Percentiles rank a stretch among this genome's conserved stretches.
These are phyloP conservation scores for Alexandromys fortis DNA, from an alignment of 2,113 vertebrate genomes.

Conservation along the genomic window DNA sequence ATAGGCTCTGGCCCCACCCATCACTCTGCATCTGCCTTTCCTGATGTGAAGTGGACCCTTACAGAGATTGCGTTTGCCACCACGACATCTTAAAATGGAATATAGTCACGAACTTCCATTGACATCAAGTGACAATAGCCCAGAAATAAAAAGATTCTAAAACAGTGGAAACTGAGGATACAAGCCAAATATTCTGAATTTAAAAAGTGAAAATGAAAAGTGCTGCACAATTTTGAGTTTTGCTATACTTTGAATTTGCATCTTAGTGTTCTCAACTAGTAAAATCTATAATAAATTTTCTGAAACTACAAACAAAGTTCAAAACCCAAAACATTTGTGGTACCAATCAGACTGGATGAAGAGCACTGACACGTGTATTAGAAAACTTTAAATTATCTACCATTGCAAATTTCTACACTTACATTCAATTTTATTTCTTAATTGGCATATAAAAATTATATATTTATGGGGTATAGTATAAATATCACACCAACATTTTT, in stretches of 20 bases:
- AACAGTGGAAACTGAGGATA: background rate
- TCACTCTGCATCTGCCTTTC: background rate
- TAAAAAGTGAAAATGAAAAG: background rate
- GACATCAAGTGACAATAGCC: background rate
- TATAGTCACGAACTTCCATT: background rate
- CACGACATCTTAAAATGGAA: background rate
- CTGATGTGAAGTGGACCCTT: background rate
- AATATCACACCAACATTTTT: background rate
- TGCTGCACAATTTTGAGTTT: background rate
- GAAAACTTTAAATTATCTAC: constrained; percentile 21
- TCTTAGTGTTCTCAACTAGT: background rate
- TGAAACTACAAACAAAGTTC: background rate
- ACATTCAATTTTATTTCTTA: background rate
- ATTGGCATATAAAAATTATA: background rate
- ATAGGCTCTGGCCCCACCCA: background rate
- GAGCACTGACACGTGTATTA: background rate
- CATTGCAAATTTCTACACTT: constrained; percentile 34
- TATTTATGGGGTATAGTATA: background rate
- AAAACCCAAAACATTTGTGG: background rate
- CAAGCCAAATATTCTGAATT: background rate
- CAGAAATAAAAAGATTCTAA: background rate
- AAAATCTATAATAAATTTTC: background rate
- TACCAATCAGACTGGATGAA: background rate
- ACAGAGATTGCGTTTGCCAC: background rate
- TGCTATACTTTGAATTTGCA: background rate